phyloP scores from a whole-genome alignment of 1,140 invertebrate genomes.

The Brachionus koreanus region DNA sequence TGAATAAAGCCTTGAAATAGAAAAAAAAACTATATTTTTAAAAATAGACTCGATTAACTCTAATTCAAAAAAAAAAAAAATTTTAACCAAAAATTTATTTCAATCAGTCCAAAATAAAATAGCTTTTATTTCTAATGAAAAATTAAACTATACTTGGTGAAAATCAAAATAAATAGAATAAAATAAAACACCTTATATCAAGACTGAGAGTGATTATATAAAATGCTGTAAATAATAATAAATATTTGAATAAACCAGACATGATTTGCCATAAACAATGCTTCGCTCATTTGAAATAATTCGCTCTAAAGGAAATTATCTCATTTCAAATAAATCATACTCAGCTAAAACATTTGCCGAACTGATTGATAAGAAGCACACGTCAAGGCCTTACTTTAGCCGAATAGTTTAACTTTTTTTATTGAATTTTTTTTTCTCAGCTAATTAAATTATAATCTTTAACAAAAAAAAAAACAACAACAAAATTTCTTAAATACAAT shows the following conservation, averaged over 20 bases:
- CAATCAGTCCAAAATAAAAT: neutral
- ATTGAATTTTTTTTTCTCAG: too few species aligned
- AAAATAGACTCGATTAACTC: neutral
- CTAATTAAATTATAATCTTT: too few species aligned
- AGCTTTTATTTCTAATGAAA: neutral
- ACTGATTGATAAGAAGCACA: neutral
- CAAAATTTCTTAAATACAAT: neutral
- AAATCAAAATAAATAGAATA: neutral
- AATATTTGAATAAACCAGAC: conserved; percentile 1
- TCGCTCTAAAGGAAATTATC: neutral
- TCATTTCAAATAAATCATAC: neutral
- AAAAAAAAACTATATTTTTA: neutral
- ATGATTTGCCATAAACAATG: neutral
- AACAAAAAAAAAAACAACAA: too few species aligned
- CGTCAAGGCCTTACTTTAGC: neutral
- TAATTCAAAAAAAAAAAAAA: neutral
- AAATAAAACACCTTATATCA: neutral
- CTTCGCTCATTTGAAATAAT: neutral
- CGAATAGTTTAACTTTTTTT: neutral
- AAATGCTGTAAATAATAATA: neutral
- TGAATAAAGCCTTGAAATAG: neutral
- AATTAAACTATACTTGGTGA: neutral
- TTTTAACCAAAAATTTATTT: too few species aligned
- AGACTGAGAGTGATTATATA: neutral
- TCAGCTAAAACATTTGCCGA: neutral